Evolutionary conservation across 2,113 vertebrate species (phyloP).

Genomic region (Anarrhichthys ocellatus): DNA sequence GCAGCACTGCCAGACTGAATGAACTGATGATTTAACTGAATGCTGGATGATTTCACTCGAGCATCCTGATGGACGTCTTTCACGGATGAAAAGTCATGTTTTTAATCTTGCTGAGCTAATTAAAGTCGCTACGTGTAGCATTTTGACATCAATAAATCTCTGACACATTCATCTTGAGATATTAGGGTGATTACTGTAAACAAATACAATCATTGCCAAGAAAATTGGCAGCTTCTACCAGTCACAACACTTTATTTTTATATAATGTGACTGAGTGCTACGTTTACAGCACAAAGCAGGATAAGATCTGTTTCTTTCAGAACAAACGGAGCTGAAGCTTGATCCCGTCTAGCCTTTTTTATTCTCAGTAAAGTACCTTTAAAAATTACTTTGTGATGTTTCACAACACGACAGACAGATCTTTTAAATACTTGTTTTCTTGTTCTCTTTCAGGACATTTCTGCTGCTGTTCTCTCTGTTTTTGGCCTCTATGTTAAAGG

Average conservation of each 20-base stretch:
- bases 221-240: conserved; percentile 42
- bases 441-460: neutral
- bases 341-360: neutral
- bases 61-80: conserved; percentile 51
- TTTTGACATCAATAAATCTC: conserved; percentile 61
- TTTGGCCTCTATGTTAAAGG: neutral
- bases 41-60: conserved; percentile 57
- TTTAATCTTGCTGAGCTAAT: conserved; percentile 63
- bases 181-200: conserved; percentile 65
- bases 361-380: neutral
- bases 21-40: conserved; percentile 62
- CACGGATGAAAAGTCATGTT: conserved; percentile 57
- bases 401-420: neutral
- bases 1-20: conserved; percentile 39
- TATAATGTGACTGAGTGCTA: neutral
- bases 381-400: neutral
- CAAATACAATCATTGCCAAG: conserved; percentile 53
- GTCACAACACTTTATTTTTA: conserved; percentile 31
- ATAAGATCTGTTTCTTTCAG: neutral
- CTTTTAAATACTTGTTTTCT: neutral
- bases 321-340: neutral
- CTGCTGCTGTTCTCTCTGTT: neutral
- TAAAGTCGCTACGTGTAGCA: conserved; percentile 48
- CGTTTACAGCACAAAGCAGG: neutral
- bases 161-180: conserved; percentile 51